Conservation (phyloP, 2,888 invertebrate species). For the Chrysodeixis includens region DNA sequence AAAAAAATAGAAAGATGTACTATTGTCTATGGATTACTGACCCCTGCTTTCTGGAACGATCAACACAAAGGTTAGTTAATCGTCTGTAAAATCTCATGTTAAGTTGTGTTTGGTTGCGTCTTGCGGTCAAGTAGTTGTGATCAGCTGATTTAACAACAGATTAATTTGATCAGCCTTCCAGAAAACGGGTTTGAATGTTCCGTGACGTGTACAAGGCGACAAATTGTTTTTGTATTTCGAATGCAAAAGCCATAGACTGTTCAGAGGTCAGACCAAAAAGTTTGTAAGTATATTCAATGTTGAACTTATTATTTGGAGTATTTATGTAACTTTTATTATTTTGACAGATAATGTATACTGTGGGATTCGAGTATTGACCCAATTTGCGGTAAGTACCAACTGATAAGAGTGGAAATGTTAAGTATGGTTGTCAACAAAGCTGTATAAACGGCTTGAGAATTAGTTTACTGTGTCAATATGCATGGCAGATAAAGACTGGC, state of each 20-base stretch:
- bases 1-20: no score
- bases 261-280: constrained; percentile 27
- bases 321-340: constrained; percentile 32
- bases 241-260: constrained; percentile 16
- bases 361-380: constrained; percentile 34
- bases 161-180: neutral
- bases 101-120: no score
- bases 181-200: no score
- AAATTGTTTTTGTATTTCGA: constrained; percentile 9
- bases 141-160: no score
- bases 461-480: neutral
- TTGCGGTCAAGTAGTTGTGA: no score
- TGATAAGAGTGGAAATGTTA: neutral
- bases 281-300: constrained; percentile 35
- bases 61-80: no score
- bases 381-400: constrained; percentile 14
- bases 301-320: constrained; percentile 35
- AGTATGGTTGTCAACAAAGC: constrained; percentile 2
- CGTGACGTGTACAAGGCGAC: neutral
- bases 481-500: neutral
- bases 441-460: constrained; percentile 1
- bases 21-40: no score
- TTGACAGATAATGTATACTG: constrained; percentile 9
- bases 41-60: no score
- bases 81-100: no score